Conservation (phyloP, 2,888 invertebrate species). For the Camptogramma bilineatum region DNA sequence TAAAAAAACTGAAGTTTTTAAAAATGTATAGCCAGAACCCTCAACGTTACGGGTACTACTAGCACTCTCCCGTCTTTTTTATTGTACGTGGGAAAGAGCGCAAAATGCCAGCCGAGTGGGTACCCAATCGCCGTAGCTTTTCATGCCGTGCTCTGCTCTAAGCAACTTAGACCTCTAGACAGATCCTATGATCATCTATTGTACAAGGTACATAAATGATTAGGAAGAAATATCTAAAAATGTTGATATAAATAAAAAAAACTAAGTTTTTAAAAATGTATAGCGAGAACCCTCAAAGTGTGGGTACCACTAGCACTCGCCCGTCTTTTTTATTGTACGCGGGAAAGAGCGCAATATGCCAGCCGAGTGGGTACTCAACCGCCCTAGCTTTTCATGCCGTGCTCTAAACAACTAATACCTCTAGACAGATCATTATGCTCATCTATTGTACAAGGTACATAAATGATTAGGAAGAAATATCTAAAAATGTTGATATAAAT, state of each 20-base stretch:
- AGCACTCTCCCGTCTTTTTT: constrained; percentile 20
- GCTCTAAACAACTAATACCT: constrained; percentile 72
- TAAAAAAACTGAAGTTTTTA: no score
- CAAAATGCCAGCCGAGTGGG: constrained; percentile 64
- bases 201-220: no score
- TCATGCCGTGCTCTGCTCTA: constrained; percentile 65
- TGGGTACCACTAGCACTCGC: neutral
- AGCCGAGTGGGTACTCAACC: constrained; percentile 55
- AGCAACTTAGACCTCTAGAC: constrained; percentile 67
- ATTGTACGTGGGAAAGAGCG: constrained; percentile 58
- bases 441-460: no score
- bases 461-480: no score
- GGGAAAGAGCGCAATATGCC: constrained; percentile 68
- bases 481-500: no score
- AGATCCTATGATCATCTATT: constrained; percentile 40
- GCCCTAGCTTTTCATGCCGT: constrained; percentile 62
- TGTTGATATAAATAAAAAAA: no score
- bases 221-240: no score
- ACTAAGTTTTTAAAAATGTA: no score
- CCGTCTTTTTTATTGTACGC: constrained; percentile 41
- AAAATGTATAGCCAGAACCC: constrained; percentile 3
- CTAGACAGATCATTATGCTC: no score
- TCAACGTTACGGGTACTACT: neutral
- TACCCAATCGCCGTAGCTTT: constrained; percentile 60
- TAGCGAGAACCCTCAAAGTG: neutral